Evolutionary conservation across 2,888 invertebrate species (phyloP), one percentile per base, ranked within the genome.

Genomic region (Eristalis intricaria): DNA sequence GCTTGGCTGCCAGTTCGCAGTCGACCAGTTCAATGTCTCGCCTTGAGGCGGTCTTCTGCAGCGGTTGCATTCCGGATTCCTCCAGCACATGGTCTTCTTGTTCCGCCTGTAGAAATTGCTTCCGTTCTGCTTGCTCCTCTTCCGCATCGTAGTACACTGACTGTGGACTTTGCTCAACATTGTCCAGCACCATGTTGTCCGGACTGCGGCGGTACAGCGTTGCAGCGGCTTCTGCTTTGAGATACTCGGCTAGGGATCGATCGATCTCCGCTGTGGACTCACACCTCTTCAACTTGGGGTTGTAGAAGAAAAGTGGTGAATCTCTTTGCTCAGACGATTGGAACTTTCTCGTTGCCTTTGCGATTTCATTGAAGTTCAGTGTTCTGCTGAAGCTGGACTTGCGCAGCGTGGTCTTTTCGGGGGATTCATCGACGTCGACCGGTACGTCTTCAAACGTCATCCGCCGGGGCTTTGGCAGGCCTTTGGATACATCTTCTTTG

Each of bases 41-140:
- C 29, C 10, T 71, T 0, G 7, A 13, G 19, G 10, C 1, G 15
- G 40, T 22, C 11, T 15, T 29, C 29, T 50, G 75, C 4, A 83
- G 38, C 13, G 78, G 86, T 61, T 83, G 83, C 74, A 83, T 86
- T 4, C 83, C 86, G 8, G 86, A 86, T 23, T 82, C 86, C 35
- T 86, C 86, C 4, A 82, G 70, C n/a, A 86, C 32, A 19, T 75
- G 71, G 0, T 65, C 22, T 4, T 70, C 58, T 4, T 68, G 65
- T 26, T 68, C n/a, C 50, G n/a, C 50, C 8, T 22, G 7, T 7
- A 19, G 66, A 0, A 61, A 29, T 7, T 65, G 40, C n/a, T 38
- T 35, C 1, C 60, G 56, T 4, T n/a, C 61, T 4, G 35, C 61
- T 7, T 23, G 35, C 0, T 60, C 63, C 40, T 68, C 68, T 60